Conservation (phyloP, 1,140 invertebrate species). For the Drosophila parvula region DNA sequence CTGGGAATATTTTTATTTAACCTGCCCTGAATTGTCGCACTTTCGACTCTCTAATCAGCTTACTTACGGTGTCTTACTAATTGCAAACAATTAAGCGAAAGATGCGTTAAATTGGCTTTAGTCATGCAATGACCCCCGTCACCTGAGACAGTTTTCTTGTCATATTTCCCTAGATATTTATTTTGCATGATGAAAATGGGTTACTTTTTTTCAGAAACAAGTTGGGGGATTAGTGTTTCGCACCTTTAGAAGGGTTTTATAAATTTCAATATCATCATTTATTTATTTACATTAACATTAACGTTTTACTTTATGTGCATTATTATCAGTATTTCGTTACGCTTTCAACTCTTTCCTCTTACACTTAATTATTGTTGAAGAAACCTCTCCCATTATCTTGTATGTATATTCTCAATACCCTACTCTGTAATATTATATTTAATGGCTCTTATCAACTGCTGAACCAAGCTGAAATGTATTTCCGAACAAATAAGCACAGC, state of each 20-base stretch:
- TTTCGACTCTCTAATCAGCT: constrained; percentile 39
- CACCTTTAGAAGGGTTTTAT: not conserved
- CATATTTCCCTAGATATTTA: not conserved
- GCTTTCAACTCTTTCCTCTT: not conserved
- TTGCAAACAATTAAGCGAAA: constrained; percentile 64
- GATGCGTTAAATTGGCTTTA: constrained; percentile 42
- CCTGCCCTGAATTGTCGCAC: constrained; percentile 12
- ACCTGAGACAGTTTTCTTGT: constrained; percentile 12
- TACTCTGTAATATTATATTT: not conserved
- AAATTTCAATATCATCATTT: not conserved
- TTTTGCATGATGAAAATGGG: constrained; percentile 18
- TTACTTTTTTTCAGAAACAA: not conserved
- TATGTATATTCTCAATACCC: constrained; percentile 13
- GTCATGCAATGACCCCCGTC: constrained; percentile 44
- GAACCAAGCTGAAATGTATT: constrained; percentile 7
- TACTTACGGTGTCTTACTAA: constrained; percentile 48
- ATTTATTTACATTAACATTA: not conserved
- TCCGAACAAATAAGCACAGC: constrained; percentile 7
- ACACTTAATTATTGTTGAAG: not conserved
- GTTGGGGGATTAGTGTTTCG: not conserved
- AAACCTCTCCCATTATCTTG: constrained; percentile 9
- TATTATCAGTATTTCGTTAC: not conserved
- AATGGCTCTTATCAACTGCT: constrained; percentile 18
- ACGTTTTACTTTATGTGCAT: not conserved
- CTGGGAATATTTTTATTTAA: constrained; percentile 12